phyloP scores from a whole-genome alignment of 1,140 invertebrate genomes.

The Nymphalis io region DNA sequence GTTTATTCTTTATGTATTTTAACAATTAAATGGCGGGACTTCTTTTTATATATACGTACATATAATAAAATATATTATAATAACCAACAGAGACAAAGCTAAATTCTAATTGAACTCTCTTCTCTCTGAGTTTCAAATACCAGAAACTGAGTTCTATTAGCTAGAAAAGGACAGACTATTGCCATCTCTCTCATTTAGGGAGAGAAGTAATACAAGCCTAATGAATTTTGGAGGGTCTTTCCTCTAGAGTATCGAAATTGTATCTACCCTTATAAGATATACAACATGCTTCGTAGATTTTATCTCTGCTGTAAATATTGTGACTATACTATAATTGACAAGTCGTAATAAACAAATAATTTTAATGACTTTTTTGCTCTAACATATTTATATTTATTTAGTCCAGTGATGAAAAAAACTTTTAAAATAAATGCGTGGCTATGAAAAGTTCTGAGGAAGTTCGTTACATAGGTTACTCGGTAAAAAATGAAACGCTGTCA shows the following conservation, averaged over 20 bases:
- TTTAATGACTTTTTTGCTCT: neutral
- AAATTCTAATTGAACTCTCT: neutral
- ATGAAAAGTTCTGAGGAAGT: neutral
- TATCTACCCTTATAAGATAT: conserved; percentile 25
- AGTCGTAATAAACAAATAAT: neutral
- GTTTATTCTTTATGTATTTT: conserved; percentile 7
- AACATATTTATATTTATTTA: neutral
- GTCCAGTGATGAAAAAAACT: neutral
- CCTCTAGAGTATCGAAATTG: conserved; percentile 24
- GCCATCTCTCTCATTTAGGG: conserved; percentile 17
- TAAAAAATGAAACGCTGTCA: conserved; percentile 20
- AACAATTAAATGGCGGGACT: neutral
- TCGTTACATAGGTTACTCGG: neutral
- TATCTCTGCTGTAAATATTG: neutral
- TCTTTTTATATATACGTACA: neutral
- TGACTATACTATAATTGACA: neutral
- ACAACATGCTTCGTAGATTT: conserved; percentile 10
- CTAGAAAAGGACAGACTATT: conserved; percentile 2
- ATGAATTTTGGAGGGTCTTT: conserved; percentile 25
- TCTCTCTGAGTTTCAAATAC: neutral
- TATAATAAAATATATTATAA: neutral
- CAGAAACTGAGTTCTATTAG: neutral
- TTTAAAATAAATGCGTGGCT: neutral
- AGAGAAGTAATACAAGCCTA: conserved; percentile 23
- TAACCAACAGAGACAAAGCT: neutral